Conservation (phyloP, 2,888 invertebrate species). For the Poecilobothrus nobilitatus region DNA sequence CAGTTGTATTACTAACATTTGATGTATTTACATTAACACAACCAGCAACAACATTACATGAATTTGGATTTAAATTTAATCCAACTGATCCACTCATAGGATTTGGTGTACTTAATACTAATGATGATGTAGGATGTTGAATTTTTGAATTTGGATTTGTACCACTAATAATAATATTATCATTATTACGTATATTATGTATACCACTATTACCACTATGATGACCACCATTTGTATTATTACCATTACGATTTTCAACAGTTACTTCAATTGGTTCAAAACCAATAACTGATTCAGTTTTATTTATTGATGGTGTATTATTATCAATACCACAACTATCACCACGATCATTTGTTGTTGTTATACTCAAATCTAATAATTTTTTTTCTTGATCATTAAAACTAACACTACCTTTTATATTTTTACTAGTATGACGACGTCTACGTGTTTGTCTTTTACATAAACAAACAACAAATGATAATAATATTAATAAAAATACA, state of each 20-base stretch:
- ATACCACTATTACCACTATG: conserved; percentile 23
- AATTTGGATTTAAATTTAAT: not conserved
- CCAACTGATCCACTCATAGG: not conserved
- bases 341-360: conserved; percentile 55
- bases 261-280: conserved; percentile 56
- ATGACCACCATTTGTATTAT: conserved; percentile 21
- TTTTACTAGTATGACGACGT: conserved; percentile 52
- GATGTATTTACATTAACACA: conserved; percentile 5
- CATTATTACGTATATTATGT: conserved; percentile 5
- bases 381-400: conserved; percentile 85
- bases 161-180: conserved; percentile 9
- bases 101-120: not conserved
- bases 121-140: conserved; percentile 20
- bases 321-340: conserved; percentile 55
- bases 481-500: conserved; percentile 51
- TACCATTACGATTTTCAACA: conserved; percentile 45
- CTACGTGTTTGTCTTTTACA: conserved; percentile 47
- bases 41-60: conserved; percentile 8
- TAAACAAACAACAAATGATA: conserved; percentile 54
- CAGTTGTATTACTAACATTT: conserved; percentile 8
- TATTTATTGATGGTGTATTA: conserved; percentile 50
- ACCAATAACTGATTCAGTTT: conserved; percentile 47
- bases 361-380: conserved; percentile 69
- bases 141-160: conserved; percentile 26
- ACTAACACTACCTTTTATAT: conserved; percentile 69